Evolutionary conservation across 2,888 invertebrate genomes (phyloP).

Genomic region (Phasia obesa): DNA sequence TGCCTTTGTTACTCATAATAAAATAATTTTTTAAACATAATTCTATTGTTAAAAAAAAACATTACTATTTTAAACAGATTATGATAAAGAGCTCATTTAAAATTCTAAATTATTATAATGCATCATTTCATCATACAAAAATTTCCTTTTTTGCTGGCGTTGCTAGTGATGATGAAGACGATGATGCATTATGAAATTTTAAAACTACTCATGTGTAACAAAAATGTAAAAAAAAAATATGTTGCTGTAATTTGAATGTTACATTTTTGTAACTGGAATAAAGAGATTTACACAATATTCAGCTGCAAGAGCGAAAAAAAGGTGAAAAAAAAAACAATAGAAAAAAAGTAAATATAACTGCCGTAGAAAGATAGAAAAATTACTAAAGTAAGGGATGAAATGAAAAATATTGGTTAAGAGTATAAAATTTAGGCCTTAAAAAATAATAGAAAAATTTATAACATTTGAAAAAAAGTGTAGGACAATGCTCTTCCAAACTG

Average conservation of each 20-base stretch:
- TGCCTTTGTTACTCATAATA: neutral
- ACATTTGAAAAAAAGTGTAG: too few species aligned
- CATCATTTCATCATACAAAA: constrained; percentile 4
- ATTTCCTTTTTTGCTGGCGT: neutral
- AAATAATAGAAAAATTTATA: neutral
- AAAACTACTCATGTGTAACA: constrained; percentile 56
- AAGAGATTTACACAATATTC: neutral
- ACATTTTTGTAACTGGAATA: neutral
- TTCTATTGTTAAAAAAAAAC: constrained; percentile 5
- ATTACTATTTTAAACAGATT: neutral
- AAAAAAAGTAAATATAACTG: neutral
- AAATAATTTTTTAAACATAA: neutral
- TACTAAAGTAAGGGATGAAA: too few species aligned
- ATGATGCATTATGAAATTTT: constrained; percentile 62
- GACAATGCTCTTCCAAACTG: too few species aligned
- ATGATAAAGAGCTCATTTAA: constrained; percentile 34
- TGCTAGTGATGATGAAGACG: constrained; percentile 4
- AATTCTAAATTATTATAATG: constrained; percentile 43
- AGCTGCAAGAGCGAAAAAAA: neutral
- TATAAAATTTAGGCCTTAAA: neutral
- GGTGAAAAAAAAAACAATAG: neutral
- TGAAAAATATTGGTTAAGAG: neutral
- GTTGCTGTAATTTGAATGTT: constrained; percentile 33
- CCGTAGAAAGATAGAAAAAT: neutral
- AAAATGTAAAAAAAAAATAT: constrained; percentile 46